A percentile compares a stretch with the other conserved stretches of the same genome.
Evolutionary conservation across 92 coral and sea anemone genomes (phyloP).

Genomic region (Palythoa heliodiscus): DNA sequence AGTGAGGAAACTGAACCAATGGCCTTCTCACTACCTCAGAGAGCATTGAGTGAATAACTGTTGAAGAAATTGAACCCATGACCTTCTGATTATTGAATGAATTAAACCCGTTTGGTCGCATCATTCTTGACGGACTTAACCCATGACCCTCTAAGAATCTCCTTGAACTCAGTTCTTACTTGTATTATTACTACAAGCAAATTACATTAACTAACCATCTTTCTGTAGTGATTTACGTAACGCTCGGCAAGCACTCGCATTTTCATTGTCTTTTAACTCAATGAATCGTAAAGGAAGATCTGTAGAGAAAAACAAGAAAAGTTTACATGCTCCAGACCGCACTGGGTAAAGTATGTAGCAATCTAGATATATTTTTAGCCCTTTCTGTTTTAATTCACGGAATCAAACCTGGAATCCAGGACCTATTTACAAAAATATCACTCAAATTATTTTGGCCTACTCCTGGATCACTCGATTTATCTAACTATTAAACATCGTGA

Average conservation of each 20-base stretch:
- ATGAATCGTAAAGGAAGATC: constrained; percentile 53
- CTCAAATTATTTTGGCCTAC: too few species aligned
- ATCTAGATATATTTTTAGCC: too few species aligned
- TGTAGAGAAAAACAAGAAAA: background rate
- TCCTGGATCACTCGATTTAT: too few species aligned
- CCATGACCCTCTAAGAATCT: background rate
- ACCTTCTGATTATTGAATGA: background rate
- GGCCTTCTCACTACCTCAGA: background rate
- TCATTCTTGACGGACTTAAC: background rate
- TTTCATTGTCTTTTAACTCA: constrained; percentile 64
- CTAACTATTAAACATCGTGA: too few species aligned
- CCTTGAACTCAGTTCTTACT: background rate
- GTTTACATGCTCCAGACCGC: background rate
- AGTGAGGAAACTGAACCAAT: background rate
- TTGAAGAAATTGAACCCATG: background rate
- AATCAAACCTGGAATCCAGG: too few species aligned
- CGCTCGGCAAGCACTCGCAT: constrained; percentile 59
- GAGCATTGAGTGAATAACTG: background rate
- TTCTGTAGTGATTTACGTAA: constrained; percentile 36
- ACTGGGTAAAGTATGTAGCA: too few species aligned
- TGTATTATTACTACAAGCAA: background rate
- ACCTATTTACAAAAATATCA: too few species aligned
- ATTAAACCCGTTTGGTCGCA: background rate
- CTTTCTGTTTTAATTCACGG: too few species aligned
- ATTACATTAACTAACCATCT: constrained; percentile 32